These are phyloP conservation scores for Ameiurus melas DNA, from an alignment of 2,113 vertebrate genomes.

Conservation along the genomic window DNA sequence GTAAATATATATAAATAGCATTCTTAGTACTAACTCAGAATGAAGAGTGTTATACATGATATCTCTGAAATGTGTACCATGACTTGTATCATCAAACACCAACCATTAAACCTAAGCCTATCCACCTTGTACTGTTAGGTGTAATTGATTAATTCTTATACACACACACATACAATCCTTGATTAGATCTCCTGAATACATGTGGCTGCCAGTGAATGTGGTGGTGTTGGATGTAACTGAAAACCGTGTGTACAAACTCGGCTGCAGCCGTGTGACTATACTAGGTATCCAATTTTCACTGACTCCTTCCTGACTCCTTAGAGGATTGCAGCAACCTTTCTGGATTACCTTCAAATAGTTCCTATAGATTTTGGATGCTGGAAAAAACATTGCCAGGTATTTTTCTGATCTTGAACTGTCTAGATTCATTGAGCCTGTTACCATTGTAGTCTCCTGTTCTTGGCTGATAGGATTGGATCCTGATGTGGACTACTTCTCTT, in stretches of 20 bases:
- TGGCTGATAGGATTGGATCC: background rate
- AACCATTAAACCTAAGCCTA: background rate
- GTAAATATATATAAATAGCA: too few species aligned
- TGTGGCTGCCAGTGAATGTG: constrained; percentile 8
- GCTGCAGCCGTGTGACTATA: constrained; percentile 61
- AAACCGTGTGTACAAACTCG: constrained; percentile 56
- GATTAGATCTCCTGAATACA: background rate
- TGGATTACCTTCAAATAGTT: background rate
- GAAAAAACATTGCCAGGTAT: background rate
- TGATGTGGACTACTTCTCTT: background rate
- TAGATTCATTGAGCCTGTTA: background rate
- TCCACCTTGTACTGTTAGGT: background rate
- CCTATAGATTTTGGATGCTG: background rate
- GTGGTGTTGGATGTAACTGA: background rate
- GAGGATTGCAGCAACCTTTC: background rate
- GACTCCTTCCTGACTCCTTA: background rate
- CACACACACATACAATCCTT: background rate
- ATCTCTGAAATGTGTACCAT: background rate
- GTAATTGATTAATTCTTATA: background rate
- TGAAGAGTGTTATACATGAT: background rate
- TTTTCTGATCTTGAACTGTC: background rate
- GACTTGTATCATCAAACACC: background rate
- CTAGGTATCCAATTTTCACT: background rate
- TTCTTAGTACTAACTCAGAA: background rate
- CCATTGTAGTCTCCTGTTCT: background rate